These are phyloP conservation scores for Eupithecia dodoneata DNA, from an alignment of 2,888 invertebrate species.

Conservation along the genomic window DNA sequence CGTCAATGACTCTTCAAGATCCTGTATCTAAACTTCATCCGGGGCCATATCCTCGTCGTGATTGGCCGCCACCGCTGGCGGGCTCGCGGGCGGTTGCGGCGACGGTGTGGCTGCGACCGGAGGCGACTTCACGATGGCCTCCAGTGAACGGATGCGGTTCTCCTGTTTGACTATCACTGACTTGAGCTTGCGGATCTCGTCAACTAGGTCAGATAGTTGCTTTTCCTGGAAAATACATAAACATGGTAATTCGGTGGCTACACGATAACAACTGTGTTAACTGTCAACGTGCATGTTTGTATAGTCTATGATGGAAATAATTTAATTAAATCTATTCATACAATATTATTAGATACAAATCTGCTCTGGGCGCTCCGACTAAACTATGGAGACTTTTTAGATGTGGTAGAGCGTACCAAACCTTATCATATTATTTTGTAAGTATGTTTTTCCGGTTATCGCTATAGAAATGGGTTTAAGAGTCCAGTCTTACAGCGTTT, in stretches of 20 bases:
- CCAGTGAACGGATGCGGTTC: slow-evolving; percentile 91
- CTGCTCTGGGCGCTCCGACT: no score
- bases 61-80: slow-evolving; percentile 46
- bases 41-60: slow-evolving; percentile 82
- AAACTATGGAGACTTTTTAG: no score
- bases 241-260: neutral
- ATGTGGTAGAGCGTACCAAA: no score
- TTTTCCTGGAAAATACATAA: slow-evolving; percentile 82
- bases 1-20: neutral
- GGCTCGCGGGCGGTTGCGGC: slow-evolving; percentile 59
- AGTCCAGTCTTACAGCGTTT: neutral
- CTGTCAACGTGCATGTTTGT: neutral
- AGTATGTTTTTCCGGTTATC: no score
- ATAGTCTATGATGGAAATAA: no score
- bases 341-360: no score
- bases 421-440: no score
- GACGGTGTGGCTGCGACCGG: slow-evolving; percentile 54
- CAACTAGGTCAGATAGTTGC: slow-evolving; percentile 92
- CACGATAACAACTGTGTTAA: neutral
- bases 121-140: slow-evolving; percentile 81
- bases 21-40: slow-evolving; percentile 82
- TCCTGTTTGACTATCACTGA: slow-evolving; percentile 98
- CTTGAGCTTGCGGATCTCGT: slow-evolving; percentile 95
- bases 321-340: no score
- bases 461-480: no score